Conservation (phyloP, 1,140 invertebrate species). For the Anoplolepis gracilipes region DNA sequence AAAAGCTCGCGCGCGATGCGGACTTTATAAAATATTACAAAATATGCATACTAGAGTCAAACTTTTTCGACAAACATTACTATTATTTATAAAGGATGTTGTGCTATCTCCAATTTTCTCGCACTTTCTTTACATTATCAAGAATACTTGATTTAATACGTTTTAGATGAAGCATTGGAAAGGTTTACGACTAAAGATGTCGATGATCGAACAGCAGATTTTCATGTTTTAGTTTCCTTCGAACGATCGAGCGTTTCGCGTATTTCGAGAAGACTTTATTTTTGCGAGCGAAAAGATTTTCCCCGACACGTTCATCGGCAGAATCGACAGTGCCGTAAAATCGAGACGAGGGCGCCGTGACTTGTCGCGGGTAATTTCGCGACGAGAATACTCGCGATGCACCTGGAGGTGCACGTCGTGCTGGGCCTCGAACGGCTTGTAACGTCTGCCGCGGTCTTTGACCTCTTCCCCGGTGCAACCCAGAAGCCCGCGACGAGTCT, state of each 20-base stretch:
- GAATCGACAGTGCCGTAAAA: conserved; percentile 40
- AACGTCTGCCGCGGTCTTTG: conserved; percentile 66
- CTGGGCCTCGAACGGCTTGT: conserved; percentile 47
- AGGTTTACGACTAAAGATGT: not conserved
- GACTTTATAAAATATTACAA: conserved; percentile 14
- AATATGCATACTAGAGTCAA: no score
- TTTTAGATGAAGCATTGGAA: not conserved
- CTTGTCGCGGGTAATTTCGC: conserved; percentile 63
- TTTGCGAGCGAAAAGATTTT: not conserved
- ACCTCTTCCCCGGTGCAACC: conserved; percentile 54
- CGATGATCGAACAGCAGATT: not conserved
- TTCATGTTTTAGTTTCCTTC: not conserved
- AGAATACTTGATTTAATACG: not conserved
- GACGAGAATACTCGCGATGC: conserved; percentile 70
- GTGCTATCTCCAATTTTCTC: not conserved
- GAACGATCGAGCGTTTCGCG: not conserved
- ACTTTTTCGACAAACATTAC: no score
- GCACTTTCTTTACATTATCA: not conserved
- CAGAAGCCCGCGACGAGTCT: conserved; percentile 44
- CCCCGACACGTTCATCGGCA: not conserved
- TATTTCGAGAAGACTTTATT: not conserved
- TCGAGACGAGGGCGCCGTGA: conserved; percentile 28
- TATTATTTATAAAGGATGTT: not conserved
- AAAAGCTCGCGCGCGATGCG: not conserved
- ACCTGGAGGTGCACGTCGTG: conserved; percentile 64